phyloP scores from a whole-genome alignment of 1,140 invertebrate genomes.

The Episyrphus balteatus region DNA sequence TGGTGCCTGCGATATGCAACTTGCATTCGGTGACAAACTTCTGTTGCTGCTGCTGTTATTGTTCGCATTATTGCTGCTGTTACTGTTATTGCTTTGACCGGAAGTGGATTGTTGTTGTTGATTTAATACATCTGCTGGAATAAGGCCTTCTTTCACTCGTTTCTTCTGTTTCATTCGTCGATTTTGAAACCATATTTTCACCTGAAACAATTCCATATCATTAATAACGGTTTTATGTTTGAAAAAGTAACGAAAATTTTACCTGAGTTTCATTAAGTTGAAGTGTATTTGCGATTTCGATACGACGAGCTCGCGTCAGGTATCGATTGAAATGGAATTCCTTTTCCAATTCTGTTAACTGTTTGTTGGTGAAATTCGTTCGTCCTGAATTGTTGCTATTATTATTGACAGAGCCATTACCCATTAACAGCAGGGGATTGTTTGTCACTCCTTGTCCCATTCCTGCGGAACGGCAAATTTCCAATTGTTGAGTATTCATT shows the following conservation, averaged over 20 bases:
- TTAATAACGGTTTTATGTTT: neutral
- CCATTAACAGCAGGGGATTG: conserved; percentile 39
- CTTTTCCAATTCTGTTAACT: conserved; percentile 96
- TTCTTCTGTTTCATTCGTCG: conserved; percentile 91
- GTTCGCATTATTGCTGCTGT: conserved; percentile 14
- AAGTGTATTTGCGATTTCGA: conserved; percentile 93
- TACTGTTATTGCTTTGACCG: conserved; percentile 10
- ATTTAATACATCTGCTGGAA: conserved; percentile 46
- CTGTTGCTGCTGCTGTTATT: neutral
- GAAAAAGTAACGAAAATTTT: conserved; percentile 3
- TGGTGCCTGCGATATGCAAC: conserved; percentile 31
- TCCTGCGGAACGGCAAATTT: conserved; percentile 23
- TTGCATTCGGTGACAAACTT: conserved; percentile 26
- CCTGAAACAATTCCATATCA: conserved; percentile 40
- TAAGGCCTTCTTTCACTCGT: conserved; percentile 79
- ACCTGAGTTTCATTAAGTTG: conserved; percentile 94
- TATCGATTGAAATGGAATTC: conserved; percentile 99
- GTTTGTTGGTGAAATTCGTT: conserved; percentile 98
- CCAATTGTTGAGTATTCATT: conserved; percentile 27
- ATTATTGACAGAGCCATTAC: conserved; percentile 5
- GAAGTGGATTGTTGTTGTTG: conserved; percentile 13
- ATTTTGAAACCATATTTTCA: conserved; percentile 90
- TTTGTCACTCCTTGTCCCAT: conserved; percentile 15
- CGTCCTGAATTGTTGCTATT: conserved; percentile 71
- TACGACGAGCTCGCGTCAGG: conserved; percentile 86